A percentile compares a stretch with the other conserved stretches of the same genome.
Evolutionary conservation across 2,888 invertebrate genomes (phyloP).

Genomic region (Hymenopus coronatus): DNA sequence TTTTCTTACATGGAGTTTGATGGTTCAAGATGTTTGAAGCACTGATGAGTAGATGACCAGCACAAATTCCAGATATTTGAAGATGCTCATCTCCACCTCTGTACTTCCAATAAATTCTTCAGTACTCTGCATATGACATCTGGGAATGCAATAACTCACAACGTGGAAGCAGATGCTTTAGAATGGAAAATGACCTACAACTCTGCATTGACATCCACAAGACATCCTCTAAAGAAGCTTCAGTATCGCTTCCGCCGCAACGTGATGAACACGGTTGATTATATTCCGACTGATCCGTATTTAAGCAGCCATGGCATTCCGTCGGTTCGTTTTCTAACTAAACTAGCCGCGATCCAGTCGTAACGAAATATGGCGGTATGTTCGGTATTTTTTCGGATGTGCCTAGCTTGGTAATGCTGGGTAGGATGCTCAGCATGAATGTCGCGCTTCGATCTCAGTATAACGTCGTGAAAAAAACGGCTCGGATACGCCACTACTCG

Average conservation of each 20-base stretch:
- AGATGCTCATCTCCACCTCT: neutral
- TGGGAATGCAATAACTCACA: neutral
- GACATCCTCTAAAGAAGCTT: neutral
- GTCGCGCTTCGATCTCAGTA: neutral
- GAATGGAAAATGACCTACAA: neutral
- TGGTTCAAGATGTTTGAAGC: neutral
- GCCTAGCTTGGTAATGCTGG: neutral
- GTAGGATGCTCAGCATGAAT: neutral
- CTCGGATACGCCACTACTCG: neutral
- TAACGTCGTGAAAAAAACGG: neutral
- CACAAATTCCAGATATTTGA: neutral
- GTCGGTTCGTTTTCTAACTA: neutral
- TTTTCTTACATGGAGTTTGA: neutral
- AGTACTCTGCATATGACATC: neutral
- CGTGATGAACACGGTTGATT: slow-evolving; percentile 13
- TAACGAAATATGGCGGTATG: neutral
- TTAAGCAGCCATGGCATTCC: slow-evolving; percentile 5
- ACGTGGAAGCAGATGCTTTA: neutral
- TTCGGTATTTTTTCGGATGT: neutral
- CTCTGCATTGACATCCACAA: neutral
- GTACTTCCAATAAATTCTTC: neutral
- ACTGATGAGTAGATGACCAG: neutral
- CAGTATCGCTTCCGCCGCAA: neutral
- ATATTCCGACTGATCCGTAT: neutral
- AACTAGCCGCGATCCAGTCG: neutral